phyloP scores from a whole-genome alignment of 2,797 vertebrate genomes.

The Anguilla obscura region DNA sequence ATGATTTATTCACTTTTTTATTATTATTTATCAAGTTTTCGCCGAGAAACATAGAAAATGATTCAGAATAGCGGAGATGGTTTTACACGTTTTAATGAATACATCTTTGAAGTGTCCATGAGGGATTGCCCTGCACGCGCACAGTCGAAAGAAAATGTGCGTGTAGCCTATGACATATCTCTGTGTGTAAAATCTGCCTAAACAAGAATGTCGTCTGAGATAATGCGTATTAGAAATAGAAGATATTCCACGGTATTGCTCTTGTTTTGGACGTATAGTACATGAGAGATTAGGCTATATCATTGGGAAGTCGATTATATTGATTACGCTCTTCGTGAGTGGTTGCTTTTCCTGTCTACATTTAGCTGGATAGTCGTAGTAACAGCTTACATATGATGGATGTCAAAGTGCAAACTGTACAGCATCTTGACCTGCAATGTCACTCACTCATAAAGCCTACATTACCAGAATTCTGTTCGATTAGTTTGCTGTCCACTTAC shows the following conservation, averaged over 20 bases:
- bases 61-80: not conserved
- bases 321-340: not conserved
- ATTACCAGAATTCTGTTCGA: not conserved
- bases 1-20: not conserved
- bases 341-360: not conserved
- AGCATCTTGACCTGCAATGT: not conserved
- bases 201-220: not conserved
- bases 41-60: not conserved
- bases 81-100: not conserved
- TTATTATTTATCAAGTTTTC: constrained; percentile 15
- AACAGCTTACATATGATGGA: not conserved
- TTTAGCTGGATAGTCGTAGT: not conserved
- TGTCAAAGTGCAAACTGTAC: not conserved
- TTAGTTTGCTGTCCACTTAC: not conserved
- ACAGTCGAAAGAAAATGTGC: not conserved
- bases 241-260: not conserved
- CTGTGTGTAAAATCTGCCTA: not conserved
- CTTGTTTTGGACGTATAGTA: not conserved
- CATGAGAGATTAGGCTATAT: not conserved
- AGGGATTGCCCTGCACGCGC: not conserved
- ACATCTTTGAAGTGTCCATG: not conserved
- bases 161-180: not conserved
- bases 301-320: not conserved
- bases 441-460: not conserved
- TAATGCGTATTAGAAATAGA: not conserved